Base-by-base conservation (phyloP, 2,113 vertebrate genomes). In the Tauraco erythrolophus region DNA sequence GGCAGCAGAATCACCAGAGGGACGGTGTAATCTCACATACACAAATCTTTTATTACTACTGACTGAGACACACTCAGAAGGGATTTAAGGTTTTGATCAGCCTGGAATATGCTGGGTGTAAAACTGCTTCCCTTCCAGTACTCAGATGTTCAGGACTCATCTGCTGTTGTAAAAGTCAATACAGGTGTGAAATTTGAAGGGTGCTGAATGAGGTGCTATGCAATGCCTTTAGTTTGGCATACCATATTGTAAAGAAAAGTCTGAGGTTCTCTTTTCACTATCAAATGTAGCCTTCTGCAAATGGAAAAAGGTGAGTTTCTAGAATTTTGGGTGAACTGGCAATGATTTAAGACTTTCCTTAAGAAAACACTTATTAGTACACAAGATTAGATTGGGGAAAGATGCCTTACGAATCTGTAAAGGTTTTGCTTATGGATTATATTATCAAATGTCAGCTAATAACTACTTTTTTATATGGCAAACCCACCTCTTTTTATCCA, bases 11-110 rank as follows among this genome's bases (percentile, higher is more conserved):
- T 60, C 50, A 19, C 53, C 30, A 61, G 46, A 76, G 31, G 43
- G 14, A 35, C 0, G 0, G 13, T 22, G 6, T 28, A 35, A 53
- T 68, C 23, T 46, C 1, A 0, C 14, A 43, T 50, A 35, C 18
- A 39, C 7, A 69, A 50, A 51, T 51, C 31, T 79, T 83, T 80
- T 77, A 50, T 69, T 70, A 43, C 41, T 86, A 28, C 58, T 78
- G 64, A 56, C 46, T 57, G 71, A 86, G 61, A 58, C 19, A 27
- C 14, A 46, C 7, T 54, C 43, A 37, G 58, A 57, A 77, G 74
- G 66, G 28, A n/a, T 70, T 57, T 72, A 66, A 83, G 23, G 21
- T 61, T 93, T 87, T 74, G n/a, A 48, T 87, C 68, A 50, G 11
- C 28, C 46, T 74, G 23, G 41, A 58, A 28, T 83, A 64, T 54